Conservation (phyloP, 1,140 invertebrate genomes). For the Drosophila nikananu region DNA sequence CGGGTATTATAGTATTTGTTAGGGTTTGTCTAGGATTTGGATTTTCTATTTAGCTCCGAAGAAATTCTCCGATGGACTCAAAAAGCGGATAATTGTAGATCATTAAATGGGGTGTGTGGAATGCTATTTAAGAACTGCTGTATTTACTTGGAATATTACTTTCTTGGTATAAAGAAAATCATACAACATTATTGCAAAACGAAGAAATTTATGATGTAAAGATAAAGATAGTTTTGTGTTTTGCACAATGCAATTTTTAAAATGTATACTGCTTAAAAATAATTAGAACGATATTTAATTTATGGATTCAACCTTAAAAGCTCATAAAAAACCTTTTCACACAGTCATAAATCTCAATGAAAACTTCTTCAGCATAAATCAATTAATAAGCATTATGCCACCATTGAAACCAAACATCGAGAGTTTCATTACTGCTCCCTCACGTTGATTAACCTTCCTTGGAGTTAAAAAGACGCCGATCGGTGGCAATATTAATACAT, state of each 20-base stretch:
- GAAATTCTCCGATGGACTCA: neutral
- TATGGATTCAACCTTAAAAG: neutral
- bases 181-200: neutral
- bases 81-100: constrained; percentile 30
- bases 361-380: constrained; percentile 59
- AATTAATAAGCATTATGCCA: constrained; percentile 67
- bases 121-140: neutral
- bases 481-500: constrained; percentile 29
- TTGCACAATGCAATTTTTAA: neutral
- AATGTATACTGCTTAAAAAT: neutral
- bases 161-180: neutral
- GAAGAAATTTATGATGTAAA: neutral
- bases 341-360: constrained; percentile 71
- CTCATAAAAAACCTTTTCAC: constrained; percentile 75
- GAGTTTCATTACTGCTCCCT: constrained; percentile 6
- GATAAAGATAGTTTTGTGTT: too few relatives aligned
- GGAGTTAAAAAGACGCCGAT: constrained; percentile 60
- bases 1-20: constrained; percentile 44
- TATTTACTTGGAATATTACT: neutral
- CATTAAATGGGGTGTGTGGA: neutral
- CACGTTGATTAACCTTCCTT: constrained; percentile 42
- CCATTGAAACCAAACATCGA: constrained; percentile 34
- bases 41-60: constrained; percentile 4
- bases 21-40: constrained; percentile 30
- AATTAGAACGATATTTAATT: constrained; percentile 12